These are phyloP conservation scores for Leptothorax acervorum DNA, from an alignment of 2,888 invertebrate genomes.

Conservation along the genomic window DNA sequence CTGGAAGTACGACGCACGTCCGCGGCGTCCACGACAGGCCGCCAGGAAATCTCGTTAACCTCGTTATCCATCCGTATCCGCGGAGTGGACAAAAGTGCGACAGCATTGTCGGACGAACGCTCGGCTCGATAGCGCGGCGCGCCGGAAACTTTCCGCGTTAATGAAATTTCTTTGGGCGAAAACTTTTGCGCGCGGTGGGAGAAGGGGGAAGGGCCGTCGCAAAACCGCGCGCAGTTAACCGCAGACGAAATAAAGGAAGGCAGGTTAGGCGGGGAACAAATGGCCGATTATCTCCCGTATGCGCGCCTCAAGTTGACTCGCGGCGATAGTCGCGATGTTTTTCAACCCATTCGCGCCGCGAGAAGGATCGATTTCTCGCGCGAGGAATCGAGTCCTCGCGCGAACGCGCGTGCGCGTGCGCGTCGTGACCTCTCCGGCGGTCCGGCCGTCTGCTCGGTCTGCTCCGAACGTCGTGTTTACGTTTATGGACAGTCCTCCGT, in stretches of 20 bases:
- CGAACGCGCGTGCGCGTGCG: neutral
- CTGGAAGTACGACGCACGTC: neutral
- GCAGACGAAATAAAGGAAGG: slow-evolving; percentile 14
- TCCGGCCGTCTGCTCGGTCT: neutral
- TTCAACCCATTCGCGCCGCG: neutral
- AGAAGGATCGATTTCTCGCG: neutral
- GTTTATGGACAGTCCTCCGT: neutral
- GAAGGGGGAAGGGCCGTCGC: neutral
- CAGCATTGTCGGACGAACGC: neutral
- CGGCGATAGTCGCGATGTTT: neutral
- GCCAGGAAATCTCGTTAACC: neutral
- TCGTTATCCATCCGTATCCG: neutral
- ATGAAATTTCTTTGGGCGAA: slow-evolving; percentile 37
- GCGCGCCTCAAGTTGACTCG: neutral
- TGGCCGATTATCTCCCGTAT: neutral
- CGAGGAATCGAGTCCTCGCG: slow-evolving; percentile 12
- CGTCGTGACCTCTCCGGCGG: neutral
- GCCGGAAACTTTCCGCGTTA: slow-evolving; percentile 18
- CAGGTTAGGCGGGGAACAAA: neutral
- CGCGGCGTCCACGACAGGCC: neutral
- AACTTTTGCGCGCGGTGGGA: slow-evolving; percentile 1
- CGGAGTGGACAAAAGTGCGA: slow-evolving; percentile 1
- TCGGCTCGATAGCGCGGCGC: neutral
- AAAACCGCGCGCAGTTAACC: slow-evolving; percentile 23
- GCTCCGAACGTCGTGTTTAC: neutral